These are phyloP conservation scores for Indri indri DNA, from an alignment of 2,113 vertebrate species.

Conservation along the genomic window DNA sequence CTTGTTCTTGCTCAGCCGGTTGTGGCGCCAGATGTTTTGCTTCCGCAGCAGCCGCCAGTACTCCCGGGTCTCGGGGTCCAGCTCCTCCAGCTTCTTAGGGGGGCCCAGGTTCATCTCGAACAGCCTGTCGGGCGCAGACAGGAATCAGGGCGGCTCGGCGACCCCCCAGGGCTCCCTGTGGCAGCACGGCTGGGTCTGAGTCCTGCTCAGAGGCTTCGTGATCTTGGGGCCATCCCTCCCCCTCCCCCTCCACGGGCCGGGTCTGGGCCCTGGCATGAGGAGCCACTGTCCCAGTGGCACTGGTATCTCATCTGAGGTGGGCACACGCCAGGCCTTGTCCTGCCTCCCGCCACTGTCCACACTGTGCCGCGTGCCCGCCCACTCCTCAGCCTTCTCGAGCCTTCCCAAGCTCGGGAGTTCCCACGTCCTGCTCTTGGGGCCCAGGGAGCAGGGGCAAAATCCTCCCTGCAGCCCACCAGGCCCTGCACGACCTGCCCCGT, in stretches of 20 bases:
- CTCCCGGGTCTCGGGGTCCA: conserved; percentile 84
- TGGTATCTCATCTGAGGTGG: not conserved
- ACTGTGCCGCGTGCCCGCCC: no score
- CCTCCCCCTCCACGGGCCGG: not conserved
- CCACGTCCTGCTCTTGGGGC: not conserved
- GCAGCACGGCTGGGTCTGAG: not conserved
- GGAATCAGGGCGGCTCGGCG: not conserved
- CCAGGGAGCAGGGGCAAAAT: not conserved
- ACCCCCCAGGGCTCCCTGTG: not conserved
- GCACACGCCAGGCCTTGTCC: not conserved
- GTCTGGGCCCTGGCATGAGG: not conserved
- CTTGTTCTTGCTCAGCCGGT: conserved; percentile 89
- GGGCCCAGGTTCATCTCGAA: conserved; percentile 90
- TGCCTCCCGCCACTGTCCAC: not conserved
- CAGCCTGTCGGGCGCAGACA: conserved; percentile 83
- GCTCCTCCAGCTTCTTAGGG: conserved; percentile 87
- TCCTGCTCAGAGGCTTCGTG: not conserved
- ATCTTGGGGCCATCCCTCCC: not conserved
- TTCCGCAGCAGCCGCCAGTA: conserved; percentile 93
- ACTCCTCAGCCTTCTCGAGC: not conserved
- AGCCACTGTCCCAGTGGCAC: rapidly evolving
- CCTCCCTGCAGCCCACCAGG: not conserved
- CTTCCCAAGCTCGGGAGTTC: not conserved
- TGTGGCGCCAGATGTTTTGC: conserved; percentile 89
- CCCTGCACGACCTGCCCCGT: not conserved